Evolutionary conservation across 2,113 vertebrate genomes (phyloP).

Genomic region (Rhipidura dahli): DNA sequence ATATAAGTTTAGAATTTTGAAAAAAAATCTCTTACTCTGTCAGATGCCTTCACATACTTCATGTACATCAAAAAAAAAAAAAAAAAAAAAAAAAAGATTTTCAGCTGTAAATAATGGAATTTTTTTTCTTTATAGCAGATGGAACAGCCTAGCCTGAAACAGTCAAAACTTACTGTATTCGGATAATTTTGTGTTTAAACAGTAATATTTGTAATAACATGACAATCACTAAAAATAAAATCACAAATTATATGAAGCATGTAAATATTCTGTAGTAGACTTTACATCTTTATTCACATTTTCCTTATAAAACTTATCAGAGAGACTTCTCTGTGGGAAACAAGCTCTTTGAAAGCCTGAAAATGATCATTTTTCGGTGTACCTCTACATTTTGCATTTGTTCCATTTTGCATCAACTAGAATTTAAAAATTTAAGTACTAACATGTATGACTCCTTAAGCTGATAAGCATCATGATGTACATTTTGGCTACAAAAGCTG

Average conservation of each 20-base stretch:
- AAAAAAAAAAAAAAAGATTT: neutral
- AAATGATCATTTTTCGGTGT: neutral
- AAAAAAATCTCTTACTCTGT: neutral
- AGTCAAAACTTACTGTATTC: neutral
- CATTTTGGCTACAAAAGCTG: neutral
- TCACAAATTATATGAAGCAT: neutral
- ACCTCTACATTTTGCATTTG: neutral
- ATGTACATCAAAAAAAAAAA: too few relatives aligned
- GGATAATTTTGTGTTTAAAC: neutral
- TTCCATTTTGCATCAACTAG: neutral
- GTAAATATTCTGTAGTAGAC: neutral
- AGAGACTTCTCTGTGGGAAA: neutral
- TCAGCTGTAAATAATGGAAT: neutral
- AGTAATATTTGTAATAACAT: neutral
- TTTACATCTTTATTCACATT: neutral
- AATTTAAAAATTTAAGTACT: neutral
- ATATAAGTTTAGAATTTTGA: neutral
- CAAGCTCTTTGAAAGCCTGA: neutral
- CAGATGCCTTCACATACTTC: neutral
- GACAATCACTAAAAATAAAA: neutral
- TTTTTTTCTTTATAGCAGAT: neutral
- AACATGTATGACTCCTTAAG: neutral
- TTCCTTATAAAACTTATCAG: neutral
- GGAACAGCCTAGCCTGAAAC: neutral
- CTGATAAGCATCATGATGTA: neutral